Conservation (phyloP, 2,113 vertebrate genomes). For the Tylochromis polylepis region DNA sequence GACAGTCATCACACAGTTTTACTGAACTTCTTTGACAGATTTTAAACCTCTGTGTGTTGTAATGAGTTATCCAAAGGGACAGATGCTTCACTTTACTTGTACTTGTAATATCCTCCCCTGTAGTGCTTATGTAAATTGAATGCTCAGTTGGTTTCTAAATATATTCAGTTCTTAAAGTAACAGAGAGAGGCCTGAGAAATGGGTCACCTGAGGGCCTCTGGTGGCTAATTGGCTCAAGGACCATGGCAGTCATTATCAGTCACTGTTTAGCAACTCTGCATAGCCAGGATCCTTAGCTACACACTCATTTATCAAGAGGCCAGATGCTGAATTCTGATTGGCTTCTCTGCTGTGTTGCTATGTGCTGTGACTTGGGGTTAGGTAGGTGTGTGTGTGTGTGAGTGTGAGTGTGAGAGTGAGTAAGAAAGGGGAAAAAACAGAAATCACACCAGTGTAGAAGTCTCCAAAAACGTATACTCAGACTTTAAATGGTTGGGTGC, state of each 20-base stretch:
- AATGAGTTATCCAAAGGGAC: neutral
- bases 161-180: neutral
- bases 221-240: constrained; percentile 52
- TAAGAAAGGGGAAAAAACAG: neutral
- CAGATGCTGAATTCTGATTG: constrained; percentile 44
- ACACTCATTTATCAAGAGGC: constrained; percentile 42
- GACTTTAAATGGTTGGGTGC: neutral
- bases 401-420: neutral
- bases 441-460: fast-evolving
- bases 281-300: constrained; percentile 19
- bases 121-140: neutral
- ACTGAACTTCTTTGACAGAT: neutral
- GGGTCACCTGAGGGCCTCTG: constrained; percentile 36
- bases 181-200: neutral
- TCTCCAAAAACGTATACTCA: fast-evolving
- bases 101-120: neutral
- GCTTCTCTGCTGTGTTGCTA: constrained; percentile 44
- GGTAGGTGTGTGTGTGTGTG: neutral
- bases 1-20: neutral
- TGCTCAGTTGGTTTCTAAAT: neutral
- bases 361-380: constrained; percentile 34
- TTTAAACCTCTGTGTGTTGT: neutral
- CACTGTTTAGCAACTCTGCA: constrained; percentile 46
- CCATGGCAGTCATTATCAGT: constrained; percentile 37
- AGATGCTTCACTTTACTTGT: neutral